Conservation (phyloP, 2,797 vertebrate species). For the Enteromius argenteus region DNA sequence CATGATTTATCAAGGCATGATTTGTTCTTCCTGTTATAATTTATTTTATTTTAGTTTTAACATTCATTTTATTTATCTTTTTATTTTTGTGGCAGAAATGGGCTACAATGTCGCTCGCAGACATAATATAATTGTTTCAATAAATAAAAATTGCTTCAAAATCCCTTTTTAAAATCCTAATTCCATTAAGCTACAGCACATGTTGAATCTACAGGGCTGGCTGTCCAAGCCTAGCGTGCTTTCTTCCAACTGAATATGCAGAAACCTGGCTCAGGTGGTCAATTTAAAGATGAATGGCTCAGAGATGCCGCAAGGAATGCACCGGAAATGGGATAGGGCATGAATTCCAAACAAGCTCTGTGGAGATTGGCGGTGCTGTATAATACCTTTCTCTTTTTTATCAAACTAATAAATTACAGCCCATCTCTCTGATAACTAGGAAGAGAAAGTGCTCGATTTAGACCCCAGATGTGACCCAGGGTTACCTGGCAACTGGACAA, state of each 20-base stretch:
- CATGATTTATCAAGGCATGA: not conserved
- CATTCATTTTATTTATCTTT: not conserved
- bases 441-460: conserved; percentile 78
- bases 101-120: not conserved
- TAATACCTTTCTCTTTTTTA: conserved; percentile 68
- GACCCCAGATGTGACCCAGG: conserved; percentile 87
- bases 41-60: no score
- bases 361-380: conserved; percentile 56
- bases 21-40: not conserved
- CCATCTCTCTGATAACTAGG: conserved; percentile 81
- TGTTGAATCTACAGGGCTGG: conserved; percentile 40
- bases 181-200: conserved; percentile 29
- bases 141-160: conserved; percentile 10
- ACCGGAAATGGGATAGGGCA: conserved; percentile 63
- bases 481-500: conserved; percentile 90
- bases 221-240: conserved; percentile 51
- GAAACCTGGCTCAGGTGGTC: conserved; percentile 65
- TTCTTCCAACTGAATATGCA: conserved; percentile 62
- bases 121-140: not conserved
- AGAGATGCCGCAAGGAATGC: conserved; percentile 65
- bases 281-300: conserved; percentile 66
- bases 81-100: not conserved
- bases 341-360: conserved; percentile 63
- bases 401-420: conserved; percentile 89
- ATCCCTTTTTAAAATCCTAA: conserved; percentile 8